Percentiles rank a stretch among this genome's conserved stretches.
These are phyloP conservation scores for Eurystomus gularis DNA, from an alignment of 2,113 vertebrate genomes.

Conservation along the genomic window DNA sequence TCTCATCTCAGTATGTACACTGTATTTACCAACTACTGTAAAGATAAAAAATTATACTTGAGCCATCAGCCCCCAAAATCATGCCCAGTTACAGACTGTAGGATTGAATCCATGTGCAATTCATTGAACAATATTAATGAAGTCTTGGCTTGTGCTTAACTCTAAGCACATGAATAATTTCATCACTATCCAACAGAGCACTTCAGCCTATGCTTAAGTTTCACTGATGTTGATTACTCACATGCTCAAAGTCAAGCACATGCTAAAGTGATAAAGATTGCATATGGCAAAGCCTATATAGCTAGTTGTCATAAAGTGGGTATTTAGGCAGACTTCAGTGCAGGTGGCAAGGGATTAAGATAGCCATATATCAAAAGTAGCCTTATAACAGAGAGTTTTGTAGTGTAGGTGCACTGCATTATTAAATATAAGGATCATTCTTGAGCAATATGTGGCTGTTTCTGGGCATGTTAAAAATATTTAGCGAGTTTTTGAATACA, in stretches of 20 bases:
- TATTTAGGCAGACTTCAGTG: constrained; percentile 32
- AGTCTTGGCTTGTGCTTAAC: constrained; percentile 37
- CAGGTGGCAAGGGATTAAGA: constrained; percentile 53
- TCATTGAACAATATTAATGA: neutral
- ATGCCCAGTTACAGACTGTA: neutral
- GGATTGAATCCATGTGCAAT: neutral
- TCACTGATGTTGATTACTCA: constrained; percentile 55
- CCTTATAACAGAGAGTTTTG: constrained; percentile 10
- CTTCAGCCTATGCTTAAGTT: constrained; percentile 56
- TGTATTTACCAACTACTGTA: neutral
- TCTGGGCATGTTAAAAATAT: constrained; percentile 51
- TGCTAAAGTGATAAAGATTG: constrained; percentile 44
- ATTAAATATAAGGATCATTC: constrained; percentile 49
- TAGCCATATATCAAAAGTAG: constrained; percentile 17
- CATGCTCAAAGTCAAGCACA: constrained; percentile 57
- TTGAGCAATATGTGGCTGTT: neutral
- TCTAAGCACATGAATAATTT: constrained; percentile 50
- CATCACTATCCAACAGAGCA: constrained; percentile 31
- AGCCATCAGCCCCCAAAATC: neutral
- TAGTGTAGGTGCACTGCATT: constrained; percentile 28
- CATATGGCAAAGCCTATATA: constrained; percentile 42
- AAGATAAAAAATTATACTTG: neutral
- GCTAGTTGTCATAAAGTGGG: constrained; percentile 16
- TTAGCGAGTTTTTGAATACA: constrained; percentile 53
- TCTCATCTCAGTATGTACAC: neutral